Percentiles rank a stretch among this genome's conserved stretches.
phyloP scores from a whole-genome alignment of 2,888 invertebrate species.

The Cantharis rufa region DNA sequence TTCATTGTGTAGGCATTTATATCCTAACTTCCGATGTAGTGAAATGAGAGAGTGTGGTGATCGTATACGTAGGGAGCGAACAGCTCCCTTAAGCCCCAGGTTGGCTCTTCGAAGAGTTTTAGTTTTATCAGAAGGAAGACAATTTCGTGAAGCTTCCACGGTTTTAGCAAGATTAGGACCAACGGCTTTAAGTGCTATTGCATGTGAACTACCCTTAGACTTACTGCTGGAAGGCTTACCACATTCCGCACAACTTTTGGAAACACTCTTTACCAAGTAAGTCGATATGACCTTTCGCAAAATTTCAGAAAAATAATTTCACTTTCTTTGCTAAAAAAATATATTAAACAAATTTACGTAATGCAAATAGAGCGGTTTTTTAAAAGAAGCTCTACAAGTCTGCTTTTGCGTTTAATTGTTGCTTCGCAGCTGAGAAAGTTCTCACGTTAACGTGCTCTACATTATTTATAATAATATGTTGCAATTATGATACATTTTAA shows the following conservation, averaged over 20 bases:
- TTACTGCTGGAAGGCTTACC: slow-evolving; percentile 87
- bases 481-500: background rate
- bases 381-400: too few relatives aligned
- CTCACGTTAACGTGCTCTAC: background rate
- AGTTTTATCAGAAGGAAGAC: slow-evolving; percentile 82
- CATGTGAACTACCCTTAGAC: slow-evolving; percentile 82
- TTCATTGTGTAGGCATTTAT: slow-evolving; percentile 38
- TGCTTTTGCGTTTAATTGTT: too few relatives aligned
- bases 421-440: background rate
- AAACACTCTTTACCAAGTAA: slow-evolving; percentile 77
- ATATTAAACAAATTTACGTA: background rate
- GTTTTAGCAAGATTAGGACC: slow-evolving; percentile 80
- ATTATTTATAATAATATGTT: background rate
- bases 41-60: slow-evolving; percentile 74
- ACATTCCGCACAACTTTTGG: slow-evolving; percentile 83
- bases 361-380: background rate
- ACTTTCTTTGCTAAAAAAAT: background rate
- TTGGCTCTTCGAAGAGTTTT: slow-evolving; percentile 72
- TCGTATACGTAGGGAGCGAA: slow-evolving; percentile 69
- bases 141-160: slow-evolving; percentile 88
- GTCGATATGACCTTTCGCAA: slow-evolving; percentile 30
- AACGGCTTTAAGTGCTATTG: slow-evolving; percentile 76
- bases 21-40: slow-evolving; percentile 39
- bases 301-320: background rate
- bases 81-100: slow-evolving; percentile 67